Percentiles rank a stretch among this genome's conserved stretches.
phyloP scores from a whole-genome alignment of 2,113 vertebrate genomes.

The Leiothrix lutea region DNA sequence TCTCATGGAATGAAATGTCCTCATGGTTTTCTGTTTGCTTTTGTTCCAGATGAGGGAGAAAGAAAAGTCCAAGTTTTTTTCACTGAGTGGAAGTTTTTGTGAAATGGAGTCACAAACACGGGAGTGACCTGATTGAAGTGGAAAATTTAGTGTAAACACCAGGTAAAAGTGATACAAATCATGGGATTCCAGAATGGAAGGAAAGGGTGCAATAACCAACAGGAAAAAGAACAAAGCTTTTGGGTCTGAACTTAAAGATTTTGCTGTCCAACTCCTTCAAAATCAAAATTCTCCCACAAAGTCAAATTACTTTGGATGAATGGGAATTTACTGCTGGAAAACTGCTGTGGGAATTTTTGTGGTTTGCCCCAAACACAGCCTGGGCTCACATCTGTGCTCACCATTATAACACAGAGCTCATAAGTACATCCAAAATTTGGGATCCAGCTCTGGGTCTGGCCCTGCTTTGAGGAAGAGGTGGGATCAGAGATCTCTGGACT shows the following conservation, averaged over 20 bases:
- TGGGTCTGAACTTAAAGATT: background rate
- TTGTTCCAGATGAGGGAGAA: background rate
- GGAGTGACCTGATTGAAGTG: accelerated
- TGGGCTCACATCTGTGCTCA: background rate
- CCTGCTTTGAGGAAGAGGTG: background rate
- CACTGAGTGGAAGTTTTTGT: background rate
- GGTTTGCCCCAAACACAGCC: background rate
- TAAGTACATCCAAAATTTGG: background rate
- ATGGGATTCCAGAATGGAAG: accelerated
- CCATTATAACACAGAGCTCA: background rate
- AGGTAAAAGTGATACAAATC: background rate
- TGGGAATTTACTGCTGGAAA: background rate
- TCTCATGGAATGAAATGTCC: background rate
- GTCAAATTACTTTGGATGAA: background rate
- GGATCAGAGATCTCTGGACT: background rate
- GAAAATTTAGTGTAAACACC: background rate
- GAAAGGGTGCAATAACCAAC: background rate
- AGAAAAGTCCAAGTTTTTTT: background rate
- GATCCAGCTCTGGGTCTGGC: background rate
- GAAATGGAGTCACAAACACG: background rate
- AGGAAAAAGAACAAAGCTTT: background rate
- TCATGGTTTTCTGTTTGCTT: background rate
- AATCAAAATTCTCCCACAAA: background rate
- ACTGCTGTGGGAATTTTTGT: background rate
- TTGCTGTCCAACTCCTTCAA: background rate